phyloP scores from a whole-genome alignment of 2,113 vertebrate species.

The Xiphias gladius region DNA sequence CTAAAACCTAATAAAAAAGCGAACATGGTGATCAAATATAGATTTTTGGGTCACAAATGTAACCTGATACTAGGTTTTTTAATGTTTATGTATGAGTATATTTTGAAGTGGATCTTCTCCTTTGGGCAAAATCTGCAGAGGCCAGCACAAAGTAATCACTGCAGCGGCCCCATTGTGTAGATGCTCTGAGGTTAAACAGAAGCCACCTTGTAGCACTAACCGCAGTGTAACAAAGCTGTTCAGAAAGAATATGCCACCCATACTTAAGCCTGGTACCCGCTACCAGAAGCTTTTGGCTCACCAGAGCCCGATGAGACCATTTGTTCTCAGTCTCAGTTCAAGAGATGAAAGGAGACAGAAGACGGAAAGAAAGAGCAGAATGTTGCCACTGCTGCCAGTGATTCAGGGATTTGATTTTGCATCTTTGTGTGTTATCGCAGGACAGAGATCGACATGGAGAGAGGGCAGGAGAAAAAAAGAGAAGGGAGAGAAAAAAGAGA shows the following conservation, averaged over 20 bases:
- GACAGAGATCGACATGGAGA: slow-evolving; percentile 42
- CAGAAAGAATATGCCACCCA: slow-evolving; percentile 64
- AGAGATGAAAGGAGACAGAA: slow-evolving; percentile 53
- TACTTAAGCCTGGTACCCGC: slow-evolving; percentile 53
- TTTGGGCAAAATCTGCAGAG: background rate
- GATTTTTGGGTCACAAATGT: background rate
- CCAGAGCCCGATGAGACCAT: slow-evolving; percentile 56
- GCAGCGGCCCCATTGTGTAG: slow-evolving; percentile 20
- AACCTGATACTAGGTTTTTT: background rate
- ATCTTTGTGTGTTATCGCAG: slow-evolving; percentile 72
- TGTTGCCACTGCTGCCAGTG: slow-evolving; percentile 54
- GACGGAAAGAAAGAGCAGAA: slow-evolving; percentile 49
- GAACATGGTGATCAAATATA: background rate
- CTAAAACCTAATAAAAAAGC: background rate
- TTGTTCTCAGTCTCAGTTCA: slow-evolving; percentile 62
- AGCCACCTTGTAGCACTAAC: slow-evolving; percentile 62
- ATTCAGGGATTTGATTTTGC: slow-evolving; percentile 71
- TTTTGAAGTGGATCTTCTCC: background rate
- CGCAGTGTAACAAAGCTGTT: slow-evolving; percentile 47
- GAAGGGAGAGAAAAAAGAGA: slow-evolving; percentile 18
- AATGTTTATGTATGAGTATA: background rate
- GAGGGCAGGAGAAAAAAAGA: background rate
- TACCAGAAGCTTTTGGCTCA: slow-evolving; percentile 42
- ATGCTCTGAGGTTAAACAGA: slow-evolving; percentile 62
- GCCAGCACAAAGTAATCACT: slow-evolving; percentile 29